Evolutionary conservation across 2,888 invertebrate genomes (phyloP).

Genomic region (Marasmarcha lunaedactyla): DNA sequence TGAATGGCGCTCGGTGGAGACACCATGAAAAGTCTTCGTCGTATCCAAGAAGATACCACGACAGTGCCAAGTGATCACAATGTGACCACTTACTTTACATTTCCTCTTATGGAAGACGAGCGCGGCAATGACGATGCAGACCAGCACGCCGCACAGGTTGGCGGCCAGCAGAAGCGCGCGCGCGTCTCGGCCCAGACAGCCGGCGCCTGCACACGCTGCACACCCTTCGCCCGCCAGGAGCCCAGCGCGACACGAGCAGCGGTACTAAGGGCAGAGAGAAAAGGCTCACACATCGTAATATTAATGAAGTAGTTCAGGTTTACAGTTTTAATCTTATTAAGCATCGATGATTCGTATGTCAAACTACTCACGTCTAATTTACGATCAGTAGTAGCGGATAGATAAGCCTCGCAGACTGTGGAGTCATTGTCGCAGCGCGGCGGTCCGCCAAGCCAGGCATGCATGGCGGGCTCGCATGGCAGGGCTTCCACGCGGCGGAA

Average conservation of each 20-base stretch:
- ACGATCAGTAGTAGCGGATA: slow-evolving; percentile 27
- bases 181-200: slow-evolving; percentile 67
- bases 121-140: slow-evolving; percentile 78
- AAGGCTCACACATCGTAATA: too few relatives aligned
- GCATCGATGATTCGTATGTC: too few relatives aligned
- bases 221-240: slow-evolving; percentile 34
- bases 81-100: slow-evolving; percentile 84
- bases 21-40: too few relatives aligned
- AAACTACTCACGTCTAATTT: slow-evolving; percentile 52
- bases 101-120: slow-evolving; percentile 86
- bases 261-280: slow-evolving; percentile 51
- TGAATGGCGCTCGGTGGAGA: too few relatives aligned
- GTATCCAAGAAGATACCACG: too few relatives aligned
- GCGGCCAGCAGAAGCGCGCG: slow-evolving; percentile 80
- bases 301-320: too few relatives aligned
- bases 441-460: slow-evolving; percentile 74
- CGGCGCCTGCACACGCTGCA: slow-evolving; percentile 72
- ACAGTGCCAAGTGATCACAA: too few relatives aligned
- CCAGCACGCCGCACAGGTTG: slow-evolving; percentile 81
- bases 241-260: slow-evolving; percentile 45
- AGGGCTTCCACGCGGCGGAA: slow-evolving; percentile 74
- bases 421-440: slow-evolving; percentile 44
- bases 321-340: too few relatives aligned
- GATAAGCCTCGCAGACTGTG: slow-evolving; percentile 47
- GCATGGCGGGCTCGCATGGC: slow-evolving; percentile 78